phyloP scores from a whole-genome alignment of 2,888 invertebrate genomes.

The Nomada fabriciana region DNA sequence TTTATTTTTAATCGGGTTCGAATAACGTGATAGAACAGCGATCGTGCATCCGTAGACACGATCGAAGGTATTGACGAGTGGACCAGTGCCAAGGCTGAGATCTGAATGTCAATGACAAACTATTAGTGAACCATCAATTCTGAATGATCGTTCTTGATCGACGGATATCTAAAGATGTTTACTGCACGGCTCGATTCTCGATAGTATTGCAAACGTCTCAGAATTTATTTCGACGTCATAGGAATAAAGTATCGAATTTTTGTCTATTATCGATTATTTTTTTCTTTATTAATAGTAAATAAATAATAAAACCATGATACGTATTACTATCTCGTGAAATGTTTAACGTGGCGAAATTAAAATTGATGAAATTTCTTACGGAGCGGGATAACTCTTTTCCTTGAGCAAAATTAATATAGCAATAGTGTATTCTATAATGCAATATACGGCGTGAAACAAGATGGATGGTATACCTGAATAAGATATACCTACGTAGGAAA shows the following conservation, averaged over 20 bases:
- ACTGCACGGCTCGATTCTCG: background rate
- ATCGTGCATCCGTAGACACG: conserved; percentile 16
- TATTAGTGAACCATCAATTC: conserved; percentile 58
- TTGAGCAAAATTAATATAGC: too few species aligned
- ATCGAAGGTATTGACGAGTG: conserved; percentile 49
- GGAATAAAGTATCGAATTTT: background rate
- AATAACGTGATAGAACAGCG: conserved; percentile 26
- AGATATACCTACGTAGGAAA: too few species aligned
- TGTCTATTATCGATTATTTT: background rate
- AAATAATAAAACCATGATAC: background rate
- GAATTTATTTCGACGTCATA: background rate
- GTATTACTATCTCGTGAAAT: background rate
- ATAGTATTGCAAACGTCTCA: background rate
- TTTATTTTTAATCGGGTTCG: conserved; percentile 47
- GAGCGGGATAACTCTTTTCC: too few species aligned
- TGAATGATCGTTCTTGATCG: conserved; percentile 52
- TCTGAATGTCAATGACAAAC: conserved; percentile 67
- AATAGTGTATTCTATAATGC: too few species aligned
- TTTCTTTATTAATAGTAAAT: background rate
- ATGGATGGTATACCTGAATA: too few species aligned
- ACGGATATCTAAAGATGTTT: background rate
- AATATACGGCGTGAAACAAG: too few species aligned
- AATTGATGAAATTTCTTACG: background rate
- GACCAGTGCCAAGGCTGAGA: conserved; percentile 61
- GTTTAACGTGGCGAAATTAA: background rate